phyloP scores from a whole-genome alignment of 2,113 vertebrate genomes.

The Gasterosteus aculeatus region DNA sequence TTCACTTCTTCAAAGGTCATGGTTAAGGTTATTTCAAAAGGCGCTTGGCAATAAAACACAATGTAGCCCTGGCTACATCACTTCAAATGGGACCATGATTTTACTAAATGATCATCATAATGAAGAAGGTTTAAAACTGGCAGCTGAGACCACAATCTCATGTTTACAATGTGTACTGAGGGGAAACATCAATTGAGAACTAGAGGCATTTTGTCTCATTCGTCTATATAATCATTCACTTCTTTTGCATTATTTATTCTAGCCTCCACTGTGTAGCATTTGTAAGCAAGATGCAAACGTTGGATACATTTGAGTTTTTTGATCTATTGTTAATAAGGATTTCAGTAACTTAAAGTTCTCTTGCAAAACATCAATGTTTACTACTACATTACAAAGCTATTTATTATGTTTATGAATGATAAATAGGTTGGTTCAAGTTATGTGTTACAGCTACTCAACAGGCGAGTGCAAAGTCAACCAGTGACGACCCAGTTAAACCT shows the following conservation, averaged over 20 bases:
- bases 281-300: too few species aligned
- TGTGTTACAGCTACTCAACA: neutral
- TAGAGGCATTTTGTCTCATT: neutral
- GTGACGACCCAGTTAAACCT: neutral
- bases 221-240: neutral
- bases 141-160: neutral
- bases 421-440: neutral
- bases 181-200: neutral
- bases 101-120: neutral
- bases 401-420: neutral
- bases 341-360: too few species aligned
- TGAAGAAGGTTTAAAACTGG: neutral
- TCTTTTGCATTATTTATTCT: neutral
- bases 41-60: neutral
- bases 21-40: neutral
- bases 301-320: too few species aligned
- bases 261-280: too few species aligned
- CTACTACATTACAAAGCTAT: too few species aligned
- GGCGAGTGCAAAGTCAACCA: neutral
- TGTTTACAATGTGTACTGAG: neutral
- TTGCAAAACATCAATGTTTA: too few species aligned
- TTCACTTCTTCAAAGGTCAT: neutral
- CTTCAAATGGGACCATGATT: neutral
- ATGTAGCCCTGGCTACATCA: neutral
- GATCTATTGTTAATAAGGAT: too few species aligned